Evolutionary conservation across 2,113 vertebrate genomes (phyloP), one percentile per base, ranked within the genome.

Genomic region (Dunckerocampus dactyliophorus): DNA sequence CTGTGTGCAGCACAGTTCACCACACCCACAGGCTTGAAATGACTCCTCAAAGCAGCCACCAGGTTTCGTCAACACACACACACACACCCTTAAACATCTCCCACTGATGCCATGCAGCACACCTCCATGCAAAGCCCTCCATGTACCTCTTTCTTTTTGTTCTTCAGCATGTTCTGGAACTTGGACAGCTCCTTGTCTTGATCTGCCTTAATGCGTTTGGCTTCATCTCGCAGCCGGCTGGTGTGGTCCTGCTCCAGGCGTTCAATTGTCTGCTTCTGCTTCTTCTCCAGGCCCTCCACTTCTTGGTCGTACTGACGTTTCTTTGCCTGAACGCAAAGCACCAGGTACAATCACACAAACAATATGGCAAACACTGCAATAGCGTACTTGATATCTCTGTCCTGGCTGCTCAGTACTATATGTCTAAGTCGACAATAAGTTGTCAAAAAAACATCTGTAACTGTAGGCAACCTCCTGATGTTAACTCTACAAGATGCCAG

Each of bases 241-340:
- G 97, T 99, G 81, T 99, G 97, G 12, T 99, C 97, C 85, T 97
- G 94, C 71, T 99, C 97, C 78, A 98, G 88, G 1, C 95, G 92
- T 85, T 99, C 97, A 13, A 99, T 98, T 17, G 94, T 98, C 87
- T 99, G 97, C 65, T 99, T 99, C 90, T 99, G 97, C 84, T 99
- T 97, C 73, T 94, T 94, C 62, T 99, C 96, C 51, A 99, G 88
- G 74, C 95, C 98, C 84, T 99, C 97, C 69, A 99, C 95, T 67
- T 99, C 96, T 62, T 93, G 93, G 78, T 99, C 97, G 62, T 95
- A 99, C 2, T 99, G 96, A 3, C 96, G 92, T 76, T 98, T 98
- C 79, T 98, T 98, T 72, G 81, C 87, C 97, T 91, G 72, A 1
- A 19, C 2, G 1, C 16, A 31, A 2, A 43, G 39, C 39, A 43